These are phyloP conservation scores for Melitaea cinxia DNA, from an alignment of 1,140 invertebrate genomes.

Conservation along the genomic window DNA sequence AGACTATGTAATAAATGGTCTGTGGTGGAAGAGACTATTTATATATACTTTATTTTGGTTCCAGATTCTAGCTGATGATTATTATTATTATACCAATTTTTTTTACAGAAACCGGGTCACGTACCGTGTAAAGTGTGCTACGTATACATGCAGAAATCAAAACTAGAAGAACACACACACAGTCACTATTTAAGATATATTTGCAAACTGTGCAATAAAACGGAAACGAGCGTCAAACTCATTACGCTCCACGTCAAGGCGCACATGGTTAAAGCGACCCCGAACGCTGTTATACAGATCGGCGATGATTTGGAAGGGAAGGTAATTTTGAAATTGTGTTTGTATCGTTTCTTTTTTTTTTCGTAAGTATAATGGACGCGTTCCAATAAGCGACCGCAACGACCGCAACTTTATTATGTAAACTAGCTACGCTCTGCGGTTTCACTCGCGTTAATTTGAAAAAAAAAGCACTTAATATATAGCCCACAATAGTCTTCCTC, in stretches of 20 bases:
- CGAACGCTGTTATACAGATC: constrained; percentile 47
- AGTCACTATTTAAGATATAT: constrained; percentile 47
- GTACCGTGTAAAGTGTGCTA: constrained; percentile 62
- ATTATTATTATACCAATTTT: neutral
- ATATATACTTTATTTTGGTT: too few species aligned
- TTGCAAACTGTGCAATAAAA: constrained; percentile 53
- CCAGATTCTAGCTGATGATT: too few species aligned
- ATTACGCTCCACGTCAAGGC: constrained; percentile 42
- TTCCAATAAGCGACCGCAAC: too few species aligned
- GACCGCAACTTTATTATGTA: neutral
- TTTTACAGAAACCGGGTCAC: constrained; percentile 48
- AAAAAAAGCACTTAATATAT: too few species aligned
- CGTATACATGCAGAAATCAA: constrained; percentile 48
- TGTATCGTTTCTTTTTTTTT: too few species aligned
- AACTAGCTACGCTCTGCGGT: too few species aligned
- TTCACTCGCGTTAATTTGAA: too few species aligned
- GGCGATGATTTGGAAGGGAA: constrained; percentile 36
- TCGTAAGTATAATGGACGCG: too few species aligned
- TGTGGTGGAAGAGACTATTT: too few species aligned
- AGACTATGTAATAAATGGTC: too few species aligned
- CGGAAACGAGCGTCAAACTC: constrained; percentile 34
- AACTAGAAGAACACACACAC: constrained; percentile 42
- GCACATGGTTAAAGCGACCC: constrained; percentile 39
- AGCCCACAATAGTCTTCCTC: too few species aligned
- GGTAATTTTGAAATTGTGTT: constrained; percentile 23